Evolutionary conservation across 2,888 invertebrate genomes (phyloP).

Genomic region (Plusia festucae): DNA sequence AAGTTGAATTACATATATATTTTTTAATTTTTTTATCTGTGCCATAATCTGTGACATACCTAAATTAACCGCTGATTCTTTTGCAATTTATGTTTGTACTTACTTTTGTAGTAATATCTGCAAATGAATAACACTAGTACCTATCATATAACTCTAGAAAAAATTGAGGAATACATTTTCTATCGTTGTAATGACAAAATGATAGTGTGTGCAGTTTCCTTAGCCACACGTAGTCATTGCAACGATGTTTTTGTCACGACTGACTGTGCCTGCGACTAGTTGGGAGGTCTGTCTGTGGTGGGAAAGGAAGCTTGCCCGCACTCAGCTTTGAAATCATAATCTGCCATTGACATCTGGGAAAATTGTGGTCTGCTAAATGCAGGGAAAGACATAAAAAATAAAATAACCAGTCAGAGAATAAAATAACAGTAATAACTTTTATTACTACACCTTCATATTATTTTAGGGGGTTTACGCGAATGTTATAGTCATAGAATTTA

Average conservation of each 20-base stretch:
- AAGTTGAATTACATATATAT: too few species aligned
- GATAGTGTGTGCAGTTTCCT: neutral
- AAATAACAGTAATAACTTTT: neutral
- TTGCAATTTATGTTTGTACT: neutral
- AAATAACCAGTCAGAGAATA: neutral
- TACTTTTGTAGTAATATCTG: neutral
- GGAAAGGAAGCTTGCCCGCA: neutral
- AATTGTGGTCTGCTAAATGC: neutral
- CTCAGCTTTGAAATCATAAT: neutral
- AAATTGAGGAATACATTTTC: neutral
- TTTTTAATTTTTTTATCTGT: too few species aligned
- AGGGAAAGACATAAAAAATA: neutral
- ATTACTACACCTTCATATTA: too few species aligned
- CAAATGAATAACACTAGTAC: neutral
- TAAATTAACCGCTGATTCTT: too few species aligned
- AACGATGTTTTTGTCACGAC: conserved; percentile 6
- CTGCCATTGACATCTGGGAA: neutral
- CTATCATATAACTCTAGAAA: neutral
- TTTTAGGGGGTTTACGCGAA: too few species aligned
- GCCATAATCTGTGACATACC: too few species aligned
- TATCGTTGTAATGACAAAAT: conserved; percentile 3
- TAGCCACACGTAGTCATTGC: conserved; percentile 3
- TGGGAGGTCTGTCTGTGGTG: neutral
- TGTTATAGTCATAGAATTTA: too few species aligned
- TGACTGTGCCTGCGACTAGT: neutral